phyloP scores from a whole-genome alignment of 1,140 invertebrate genomes.

The Camponotus pennsylvanicus region DNA sequence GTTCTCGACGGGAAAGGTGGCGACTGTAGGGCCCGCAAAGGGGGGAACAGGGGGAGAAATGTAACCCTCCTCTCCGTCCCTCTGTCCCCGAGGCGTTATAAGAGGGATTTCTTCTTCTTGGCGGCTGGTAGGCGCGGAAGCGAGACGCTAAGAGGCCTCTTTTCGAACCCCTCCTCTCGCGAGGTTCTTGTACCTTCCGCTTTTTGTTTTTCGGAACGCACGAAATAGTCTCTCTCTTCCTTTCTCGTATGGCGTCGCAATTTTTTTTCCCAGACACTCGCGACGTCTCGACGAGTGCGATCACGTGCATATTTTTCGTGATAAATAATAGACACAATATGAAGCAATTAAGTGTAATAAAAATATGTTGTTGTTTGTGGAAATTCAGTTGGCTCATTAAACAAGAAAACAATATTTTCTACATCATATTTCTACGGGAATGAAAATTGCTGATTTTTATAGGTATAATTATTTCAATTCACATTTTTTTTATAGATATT shows the following conservation, averaged over 20 bases:
- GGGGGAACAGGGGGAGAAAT: not conserved
- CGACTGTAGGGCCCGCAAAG: conserved; percentile 20
- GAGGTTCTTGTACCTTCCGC: conserved; percentile 22
- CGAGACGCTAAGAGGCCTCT: conserved; percentile 78
- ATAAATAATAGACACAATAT: not conserved
- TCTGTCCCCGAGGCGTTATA: conserved; percentile 74
- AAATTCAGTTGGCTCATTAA: not conserved
- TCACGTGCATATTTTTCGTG: not conserved
- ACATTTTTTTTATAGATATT: not conserved
- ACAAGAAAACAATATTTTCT: not conserved
- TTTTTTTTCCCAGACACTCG: conserved; percentile 6
- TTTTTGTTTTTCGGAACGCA: conserved; percentile 34
- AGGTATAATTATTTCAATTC: not conserved
- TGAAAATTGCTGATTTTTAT: not conserved
- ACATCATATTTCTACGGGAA: not conserved
- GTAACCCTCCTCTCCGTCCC: not conserved
- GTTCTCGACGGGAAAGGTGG: conserved; percentile 62
- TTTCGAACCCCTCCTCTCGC: conserved; percentile 46
- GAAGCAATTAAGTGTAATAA: not conserved
- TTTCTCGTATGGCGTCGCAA: not conserved
- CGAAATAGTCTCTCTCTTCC: conserved; percentile 21
- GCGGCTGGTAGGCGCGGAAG: conserved; percentile 77
- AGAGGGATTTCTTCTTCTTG: conserved; percentile 79
- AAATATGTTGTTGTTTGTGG: not conserved
- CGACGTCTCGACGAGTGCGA: not conserved